A percentile compares a stretch with the other conserved stretches of the same genome.
phyloP scores from a whole-genome alignment of 2,113 vertebrate genomes.

The Lagopus muta region DNA sequence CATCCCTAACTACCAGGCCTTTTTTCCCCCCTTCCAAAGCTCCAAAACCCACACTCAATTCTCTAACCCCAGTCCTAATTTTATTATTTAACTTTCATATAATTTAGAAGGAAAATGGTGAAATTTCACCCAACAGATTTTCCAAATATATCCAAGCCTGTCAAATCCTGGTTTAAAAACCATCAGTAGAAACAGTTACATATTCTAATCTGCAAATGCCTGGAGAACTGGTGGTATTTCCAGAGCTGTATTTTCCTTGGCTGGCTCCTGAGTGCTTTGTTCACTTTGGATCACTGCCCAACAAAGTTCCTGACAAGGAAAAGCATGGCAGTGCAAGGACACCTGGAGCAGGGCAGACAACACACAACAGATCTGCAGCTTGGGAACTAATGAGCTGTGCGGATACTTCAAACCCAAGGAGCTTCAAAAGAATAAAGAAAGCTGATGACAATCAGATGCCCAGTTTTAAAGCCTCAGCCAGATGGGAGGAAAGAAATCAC shows the following conservation, averaged over 20 bases:
- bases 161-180: not conserved
- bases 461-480: not conserved
- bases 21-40: not conserved
- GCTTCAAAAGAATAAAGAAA: not conserved
- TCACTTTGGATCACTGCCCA: slow-evolving; percentile 23
- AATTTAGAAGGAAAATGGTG: not conserved
- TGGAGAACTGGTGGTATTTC: not conserved
- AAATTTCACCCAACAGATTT: not conserved
- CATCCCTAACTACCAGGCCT: not conserved
- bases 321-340: not conserved
- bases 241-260: slow-evolving; percentile 52
- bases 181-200: not conserved
- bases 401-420: not conserved
- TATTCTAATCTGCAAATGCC: not conserved
- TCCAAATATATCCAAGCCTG: not conserved
- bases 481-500: not conserved
- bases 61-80: not conserved
- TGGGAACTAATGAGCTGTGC: not conserved
- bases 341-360: not conserved
- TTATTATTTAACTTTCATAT: not conserved
- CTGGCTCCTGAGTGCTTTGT: slow-evolving; percentile 1
- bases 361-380: not conserved
- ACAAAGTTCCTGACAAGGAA: not conserved
- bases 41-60: not conserved
- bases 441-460: not conserved